A percentile compares a stretch with the other conserved stretches of the same genome.
phyloP scores from a whole-genome alignment of 2,888 invertebrate genomes.

The Ophioninae sp. region DNA sequence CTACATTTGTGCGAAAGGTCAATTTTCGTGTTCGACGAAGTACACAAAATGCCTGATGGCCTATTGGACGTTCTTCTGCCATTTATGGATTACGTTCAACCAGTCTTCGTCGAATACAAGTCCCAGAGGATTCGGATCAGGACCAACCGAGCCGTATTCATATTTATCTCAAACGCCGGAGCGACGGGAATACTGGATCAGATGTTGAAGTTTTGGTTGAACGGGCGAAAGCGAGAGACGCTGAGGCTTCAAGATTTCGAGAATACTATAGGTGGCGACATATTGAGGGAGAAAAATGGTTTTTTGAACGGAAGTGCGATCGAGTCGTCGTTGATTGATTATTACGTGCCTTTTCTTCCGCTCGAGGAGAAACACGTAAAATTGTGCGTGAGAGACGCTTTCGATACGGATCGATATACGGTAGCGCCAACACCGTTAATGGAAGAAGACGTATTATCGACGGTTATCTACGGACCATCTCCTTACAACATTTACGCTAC shows the following conservation, averaged over 20 bases:
- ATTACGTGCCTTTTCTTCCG: conserved; percentile 97
- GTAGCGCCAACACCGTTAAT: conserved; percentile 63
- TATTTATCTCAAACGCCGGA: conserved; percentile 95
- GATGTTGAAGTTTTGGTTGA: conserved; percentile 84
- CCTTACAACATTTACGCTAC: conserved; percentile 89
- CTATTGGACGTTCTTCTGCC: conserved; percentile 93
- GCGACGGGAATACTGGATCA: conserved; percentile 86
- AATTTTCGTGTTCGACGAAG: conserved; percentile 98
- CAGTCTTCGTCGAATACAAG: conserved; percentile 65
- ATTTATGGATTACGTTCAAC: conserved; percentile 89
- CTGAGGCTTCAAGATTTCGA: conserved; percentile 88
- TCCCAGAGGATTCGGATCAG: conserved; percentile 81
- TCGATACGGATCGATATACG: conserved; percentile 73
- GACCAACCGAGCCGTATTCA: conserved; percentile 88
- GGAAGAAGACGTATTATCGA: conserved; percentile 83
- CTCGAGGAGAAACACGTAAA: conserved; percentile 92
- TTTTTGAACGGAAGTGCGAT: conserved; percentile 92
- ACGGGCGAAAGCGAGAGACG: conserved; percentile 84
- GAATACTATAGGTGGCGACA: conserved; percentile 85
- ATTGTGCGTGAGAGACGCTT: conserved; percentile 88
- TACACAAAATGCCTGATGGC: conserved; percentile 94
- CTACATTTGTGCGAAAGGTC: conserved; percentile 88
- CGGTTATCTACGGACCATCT: conserved; percentile 88
- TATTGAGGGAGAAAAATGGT: conserved; percentile 90
- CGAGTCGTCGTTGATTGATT: conserved; percentile 92